These are phyloP conservation scores for Synergus japonicus DNA, from an alignment of 2,888 invertebrate genomes.

Conservation along the genomic window DNA sequence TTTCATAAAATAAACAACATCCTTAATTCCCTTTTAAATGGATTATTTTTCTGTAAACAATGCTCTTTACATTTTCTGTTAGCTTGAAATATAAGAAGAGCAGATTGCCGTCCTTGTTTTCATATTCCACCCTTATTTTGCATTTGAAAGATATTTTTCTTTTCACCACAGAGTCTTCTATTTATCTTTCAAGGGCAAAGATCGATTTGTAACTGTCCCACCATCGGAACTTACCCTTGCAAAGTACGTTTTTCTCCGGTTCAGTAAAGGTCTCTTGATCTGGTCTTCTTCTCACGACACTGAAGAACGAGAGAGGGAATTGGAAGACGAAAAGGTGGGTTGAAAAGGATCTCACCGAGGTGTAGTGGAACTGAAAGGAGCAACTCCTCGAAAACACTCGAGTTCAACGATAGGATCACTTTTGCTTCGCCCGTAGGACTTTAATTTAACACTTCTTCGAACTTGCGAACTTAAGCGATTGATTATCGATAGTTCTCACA, in stretches of 20 bases:
- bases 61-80: too few relatives aligned
- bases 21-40: too few relatives aligned
- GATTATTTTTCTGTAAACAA: too few relatives aligned
- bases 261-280: conserved; percentile 18
- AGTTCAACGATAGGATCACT: conserved; percentile 31
- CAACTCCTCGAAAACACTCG: conserved; percentile 28
- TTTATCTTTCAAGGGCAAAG: background rate
- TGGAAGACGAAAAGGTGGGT: conserved; percentile 19
- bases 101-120: background rate
- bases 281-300: background rate
- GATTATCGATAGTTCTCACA: conserved; percentile 40
- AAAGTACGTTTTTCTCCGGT: conserved; percentile 27
- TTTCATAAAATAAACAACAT: too few relatives aligned
- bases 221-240: conserved; percentile 28
- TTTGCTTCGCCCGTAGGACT: conserved; percentile 28
- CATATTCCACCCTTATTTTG: background rate
- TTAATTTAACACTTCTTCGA: conserved; percentile 36
- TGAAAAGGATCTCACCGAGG: conserved; percentile 21
- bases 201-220: background rate
- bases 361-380: conserved; percentile 36
- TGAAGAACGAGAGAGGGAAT: background rate
- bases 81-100: too few relatives aligned
- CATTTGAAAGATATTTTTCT: background rate
- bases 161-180: background rate
- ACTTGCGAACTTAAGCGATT: conserved; percentile 37